These are phyloP conservation scores for Catharus ustulatus DNA, from an alignment of 2,797 vertebrate species.

Conservation along the genomic window DNA sequence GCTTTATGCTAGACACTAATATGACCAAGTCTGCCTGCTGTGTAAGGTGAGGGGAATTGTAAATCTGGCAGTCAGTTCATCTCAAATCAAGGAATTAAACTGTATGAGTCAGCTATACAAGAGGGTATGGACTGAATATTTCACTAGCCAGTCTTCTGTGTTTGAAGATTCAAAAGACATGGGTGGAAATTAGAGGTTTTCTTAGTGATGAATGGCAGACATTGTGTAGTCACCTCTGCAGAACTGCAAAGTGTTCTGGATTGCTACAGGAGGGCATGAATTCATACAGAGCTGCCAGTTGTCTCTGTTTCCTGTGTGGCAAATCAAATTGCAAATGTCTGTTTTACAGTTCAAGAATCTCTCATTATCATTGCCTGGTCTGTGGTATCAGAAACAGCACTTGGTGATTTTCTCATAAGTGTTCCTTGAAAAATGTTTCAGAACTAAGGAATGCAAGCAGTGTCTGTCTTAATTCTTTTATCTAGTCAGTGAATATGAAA, in stretches of 20 bases:
- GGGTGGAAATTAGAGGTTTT: not conserved
- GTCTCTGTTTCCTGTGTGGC: not conserved
- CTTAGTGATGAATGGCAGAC: not conserved
- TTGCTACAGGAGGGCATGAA: not conserved
- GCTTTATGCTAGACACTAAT: not conserved
- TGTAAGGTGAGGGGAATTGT: not conserved
- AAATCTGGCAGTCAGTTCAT: not conserved
- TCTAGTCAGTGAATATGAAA: not conserved
- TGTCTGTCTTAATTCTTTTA: not conserved
- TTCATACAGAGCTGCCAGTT: not conserved
- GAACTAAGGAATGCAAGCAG: fast-evolving
- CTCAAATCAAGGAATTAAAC: not conserved
- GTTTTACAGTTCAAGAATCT: not conserved
- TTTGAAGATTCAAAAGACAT: not conserved
- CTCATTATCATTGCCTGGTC: not conserved
- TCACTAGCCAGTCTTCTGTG: not conserved
- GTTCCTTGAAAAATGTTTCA: not conserved
- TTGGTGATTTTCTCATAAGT: not conserved
- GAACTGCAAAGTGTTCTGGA: not conserved
- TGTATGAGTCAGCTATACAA: not conserved
- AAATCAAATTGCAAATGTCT: not conserved
- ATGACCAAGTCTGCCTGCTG: not conserved
- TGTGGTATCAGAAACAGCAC: not conserved
- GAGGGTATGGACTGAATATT: not conserved
- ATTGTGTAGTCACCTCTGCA: not conserved